Evolutionary conservation across 2,888 invertebrate genomes (phyloP).

Genomic region (Panorpa germanica): DNA sequence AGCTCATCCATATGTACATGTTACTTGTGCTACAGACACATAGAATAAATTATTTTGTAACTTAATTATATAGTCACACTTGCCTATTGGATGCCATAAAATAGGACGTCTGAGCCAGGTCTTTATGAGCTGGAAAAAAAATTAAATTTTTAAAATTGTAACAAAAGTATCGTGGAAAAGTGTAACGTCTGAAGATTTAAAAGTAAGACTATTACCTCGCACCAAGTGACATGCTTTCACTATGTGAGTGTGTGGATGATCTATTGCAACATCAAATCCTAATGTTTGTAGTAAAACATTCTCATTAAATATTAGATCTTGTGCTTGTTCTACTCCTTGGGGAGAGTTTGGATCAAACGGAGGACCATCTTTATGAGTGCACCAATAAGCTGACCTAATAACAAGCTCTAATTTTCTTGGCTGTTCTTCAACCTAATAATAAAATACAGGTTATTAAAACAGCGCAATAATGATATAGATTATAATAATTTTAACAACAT

Average conservation of each 20-base stretch:
- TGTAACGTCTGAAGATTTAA: conserved; percentile 8
- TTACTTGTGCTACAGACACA: no score
- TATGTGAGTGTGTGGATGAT: conserved; percentile 95
- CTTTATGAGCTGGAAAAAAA: conserved; percentile 62
- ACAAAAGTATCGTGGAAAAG: conserved; percentile 4
- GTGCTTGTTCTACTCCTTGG: conserved; percentile 53
- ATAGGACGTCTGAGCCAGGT: conserved; percentile 93
- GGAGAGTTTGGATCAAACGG: conserved; percentile 59
- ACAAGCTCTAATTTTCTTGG: conserved; percentile 95
- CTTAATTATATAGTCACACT: no score
- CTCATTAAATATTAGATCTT: conserved; percentile 91
- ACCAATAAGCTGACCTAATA: conserved; percentile 79
- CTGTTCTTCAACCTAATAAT: conserved; percentile 73
- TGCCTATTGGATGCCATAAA: conserved; percentile 97
- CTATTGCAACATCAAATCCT: conserved; percentile 95
- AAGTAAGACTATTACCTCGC: conserved; percentile 47
- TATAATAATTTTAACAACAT: conserved; percentile 3
- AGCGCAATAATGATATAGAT: neutral
- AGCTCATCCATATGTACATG: no score
- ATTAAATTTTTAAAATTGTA: neutral
- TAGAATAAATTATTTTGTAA: no score
- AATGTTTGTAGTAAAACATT: conserved; percentile 91
- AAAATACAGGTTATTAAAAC: conserved; percentile 3
- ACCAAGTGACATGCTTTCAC: conserved; percentile 92
- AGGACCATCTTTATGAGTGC: conserved; percentile 51